Evolutionary conservation across 2,113 vertebrate species (phyloP), one percentile per base, ranked within the genome.

Genomic region (Zingel zingel): DNA sequence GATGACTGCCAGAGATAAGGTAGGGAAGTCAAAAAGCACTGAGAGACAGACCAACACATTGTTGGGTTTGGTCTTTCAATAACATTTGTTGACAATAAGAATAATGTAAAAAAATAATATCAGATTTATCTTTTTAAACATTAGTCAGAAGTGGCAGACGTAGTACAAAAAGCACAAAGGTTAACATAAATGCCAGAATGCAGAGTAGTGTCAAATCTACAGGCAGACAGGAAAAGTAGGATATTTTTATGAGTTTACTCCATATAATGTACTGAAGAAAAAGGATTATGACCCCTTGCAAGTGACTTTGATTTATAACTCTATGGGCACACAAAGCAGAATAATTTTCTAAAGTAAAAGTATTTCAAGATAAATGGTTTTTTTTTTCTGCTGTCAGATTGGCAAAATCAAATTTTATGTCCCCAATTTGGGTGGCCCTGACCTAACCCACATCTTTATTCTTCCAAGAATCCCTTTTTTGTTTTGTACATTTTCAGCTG

Each of bases 401-500:
- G 18, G 9, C 25, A 51, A 83, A 83, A 67, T 16, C n/a, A 6
- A 21, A 74, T 21, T 56, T 19, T 21, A 56, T 50, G 25, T 39
- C 6, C 43, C 30, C 47, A 47, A 13, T 30, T 67, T 33, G 33
- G 27, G 62, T 82, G 74, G 54, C 19, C 66, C 53, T 58, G 25
- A 64, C 23, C 33, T 51, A 68, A 63, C 10, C 54, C 39, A 51
- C 14, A n/a, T 48, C 7, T 63, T 61, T 61, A n/a, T 45, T 61
- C 36, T 43, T 66, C 30, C 25, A 59, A 65, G 23, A 59, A 39
- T 78, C 56, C 4, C 25, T 39, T 64, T 50, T 58, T 27, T 64
- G 5, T 43, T 66, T 73, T 79, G 58, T 23, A 63, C 33, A 43
- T 12, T 67, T 56, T 65, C n/a, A 54, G 14, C 71, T 78, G 12